A percentile compares a stretch with the other conserved stretches of the same genome.
Evolutionary conservation across 2,888 invertebrate genomes (phyloP).

Genomic region (Trachelus iudaicus): DNA sequence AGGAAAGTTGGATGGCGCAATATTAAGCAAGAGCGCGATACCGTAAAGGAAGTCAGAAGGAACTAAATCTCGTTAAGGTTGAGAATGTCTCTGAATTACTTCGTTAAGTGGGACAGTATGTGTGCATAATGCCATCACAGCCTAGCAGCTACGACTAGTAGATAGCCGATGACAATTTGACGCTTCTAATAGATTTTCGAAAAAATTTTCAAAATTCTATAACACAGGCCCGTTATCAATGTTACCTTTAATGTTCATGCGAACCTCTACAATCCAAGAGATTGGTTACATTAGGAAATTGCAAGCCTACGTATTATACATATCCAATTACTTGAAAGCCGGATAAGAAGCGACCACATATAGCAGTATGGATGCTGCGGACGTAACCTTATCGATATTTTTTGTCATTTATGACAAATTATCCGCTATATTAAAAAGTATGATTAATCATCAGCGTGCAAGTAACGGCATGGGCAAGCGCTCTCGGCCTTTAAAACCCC

Average conservation of each 20-base stretch:
- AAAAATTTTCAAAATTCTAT: background rate
- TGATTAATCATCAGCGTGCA: constrained; percentile 13
- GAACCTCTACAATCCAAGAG: too few relatives aligned
- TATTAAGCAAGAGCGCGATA: background rate
- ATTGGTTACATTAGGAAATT: background rate
- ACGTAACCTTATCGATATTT: constrained; percentile 12
- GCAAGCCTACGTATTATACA: background rate
- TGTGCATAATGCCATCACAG: background rate
- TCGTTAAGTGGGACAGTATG: background rate
- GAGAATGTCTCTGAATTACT: background rate
- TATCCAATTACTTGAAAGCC: background rate
- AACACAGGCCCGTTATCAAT: background rate
- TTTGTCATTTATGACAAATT: constrained; percentile 16
- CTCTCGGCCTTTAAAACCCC: constrained; percentile 1
- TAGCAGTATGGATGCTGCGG: background rate
- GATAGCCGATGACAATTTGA: background rate
- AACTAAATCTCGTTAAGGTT: background rate
- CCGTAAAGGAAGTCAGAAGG: background rate
- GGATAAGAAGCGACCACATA: background rate
- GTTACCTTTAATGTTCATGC: background rate
- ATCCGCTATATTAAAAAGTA: constrained; percentile 5
- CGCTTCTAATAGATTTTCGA: background rate
- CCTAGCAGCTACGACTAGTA: background rate
- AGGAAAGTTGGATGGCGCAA: background rate
- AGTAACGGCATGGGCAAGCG: background rate